Evolutionary conservation across 2,113 vertebrate genomes (phyloP).

Genomic region (Phalacrocorax brasilianus): DNA sequence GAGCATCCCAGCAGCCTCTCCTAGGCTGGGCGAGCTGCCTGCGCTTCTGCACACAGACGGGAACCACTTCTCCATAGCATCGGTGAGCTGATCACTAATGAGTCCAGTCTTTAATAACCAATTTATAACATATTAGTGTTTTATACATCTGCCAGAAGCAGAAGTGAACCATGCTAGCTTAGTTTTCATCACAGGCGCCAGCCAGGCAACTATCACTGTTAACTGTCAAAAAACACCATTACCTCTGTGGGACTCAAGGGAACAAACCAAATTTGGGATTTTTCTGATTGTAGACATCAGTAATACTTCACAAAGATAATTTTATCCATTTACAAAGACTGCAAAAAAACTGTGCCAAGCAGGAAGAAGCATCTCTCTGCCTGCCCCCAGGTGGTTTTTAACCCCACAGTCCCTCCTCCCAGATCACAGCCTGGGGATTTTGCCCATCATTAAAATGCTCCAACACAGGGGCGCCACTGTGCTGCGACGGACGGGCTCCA

Average conservation of each 20-base stretch:
- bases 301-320: not conserved
- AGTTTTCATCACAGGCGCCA: not conserved
- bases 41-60: fast-evolving
- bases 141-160: not conserved
- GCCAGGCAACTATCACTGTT: not conserved
- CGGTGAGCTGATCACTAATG: fast-evolving
- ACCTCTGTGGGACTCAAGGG: not conserved
- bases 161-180: not conserved
- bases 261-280: not conserved
- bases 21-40: not conserved
- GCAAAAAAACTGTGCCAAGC: not conserved
- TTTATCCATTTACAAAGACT: not conserved
- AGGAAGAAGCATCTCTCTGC: not conserved
- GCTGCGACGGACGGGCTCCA: fast-evolving
- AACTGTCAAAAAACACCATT: not conserved
- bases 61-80: not conserved
- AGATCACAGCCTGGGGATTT: not conserved
- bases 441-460: not conserved
- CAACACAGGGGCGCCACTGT: fast-evolving
- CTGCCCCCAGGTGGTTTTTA: not conserved
- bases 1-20: not conserved
- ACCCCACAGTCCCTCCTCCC: not conserved
- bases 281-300: not conserved
- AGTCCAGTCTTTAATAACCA: not conserved
- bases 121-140: not conserved